Evolutionary conservation across 2,113 vertebrate species (phyloP), one percentile per base, ranked within the genome.

Genomic region (Pedetes capensis): DNA sequence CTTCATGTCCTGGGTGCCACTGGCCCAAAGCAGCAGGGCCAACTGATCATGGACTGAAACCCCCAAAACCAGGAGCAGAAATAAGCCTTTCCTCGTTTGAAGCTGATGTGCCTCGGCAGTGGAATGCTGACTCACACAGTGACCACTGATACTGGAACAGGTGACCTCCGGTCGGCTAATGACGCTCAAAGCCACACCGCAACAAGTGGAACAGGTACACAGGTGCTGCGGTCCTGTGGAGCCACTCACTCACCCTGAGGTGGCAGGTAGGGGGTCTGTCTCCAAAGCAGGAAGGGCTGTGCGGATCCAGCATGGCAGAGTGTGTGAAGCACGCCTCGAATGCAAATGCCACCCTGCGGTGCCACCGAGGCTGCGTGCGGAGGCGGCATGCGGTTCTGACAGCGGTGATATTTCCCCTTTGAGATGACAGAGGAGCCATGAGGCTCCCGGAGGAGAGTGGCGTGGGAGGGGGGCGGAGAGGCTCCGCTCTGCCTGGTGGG

Each of bases 401-500:
- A 11, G 44, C 6, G 0, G 72, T 37, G 92, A 68, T 37, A 75
- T 37, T 75, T 76, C 89, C 82, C 81, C 37, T 85, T 87, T 71
- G 79, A 1, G 0, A 69, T 69, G 66, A 91, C 89, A 94, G 69
- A n/a, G 79, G 84, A 64, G 69, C 47, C 82, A 0, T 4, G 78
- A 91, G 92, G 95, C 25, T 51, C 81, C 64, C 6, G 0, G 71
- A 7, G 13, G 64, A 69, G 72, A 27, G 87, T 27, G 76, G 25
- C 0, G 94, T 97, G 89, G 97, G 97, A 92, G 95, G 80, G 68
- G 87, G 97, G 95, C 22, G 61, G 93, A 75, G 83, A 92, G 72
- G 81, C 71, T 95, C 42, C 1, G 34, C 84, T 78, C 76, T 22
- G 66, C 80, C 49, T 14, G 22, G 42, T 34, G 64, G 25, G 7